These are phyloP conservation scores for Enteromius argenteus DNA, from an alignment of 2,797 vertebrate genomes.

Conservation along the genomic window DNA sequence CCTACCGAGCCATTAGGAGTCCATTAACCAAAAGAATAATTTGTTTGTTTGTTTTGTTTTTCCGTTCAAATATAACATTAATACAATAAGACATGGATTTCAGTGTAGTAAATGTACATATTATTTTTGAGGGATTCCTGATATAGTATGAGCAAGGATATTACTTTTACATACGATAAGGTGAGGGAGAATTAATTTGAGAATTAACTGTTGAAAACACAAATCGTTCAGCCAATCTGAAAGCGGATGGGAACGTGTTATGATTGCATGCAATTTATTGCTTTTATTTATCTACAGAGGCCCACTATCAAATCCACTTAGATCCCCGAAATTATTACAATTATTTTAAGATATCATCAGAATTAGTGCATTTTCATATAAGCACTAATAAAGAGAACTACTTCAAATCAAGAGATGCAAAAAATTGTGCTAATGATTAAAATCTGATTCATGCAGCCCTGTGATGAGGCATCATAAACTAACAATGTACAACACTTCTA, in stretches of 20 bases:
- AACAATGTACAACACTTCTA: background rate
- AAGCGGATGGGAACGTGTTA: background rate
- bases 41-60: background rate
- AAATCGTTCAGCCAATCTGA: background rate
- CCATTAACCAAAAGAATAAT: background rate
- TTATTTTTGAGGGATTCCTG: background rate
- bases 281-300: background rate
- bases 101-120: background rate
- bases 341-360: background rate
- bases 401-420: background rate
- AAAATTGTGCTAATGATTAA: background rate
- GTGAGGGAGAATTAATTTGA: background rate
- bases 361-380: background rate
- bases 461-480: background rate
- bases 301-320: background rate
- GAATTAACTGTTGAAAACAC: background rate
- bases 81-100: background rate
- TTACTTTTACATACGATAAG: background rate
- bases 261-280: background rate
- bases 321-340: background rate
- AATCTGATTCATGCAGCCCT: background rate
- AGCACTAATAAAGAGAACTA: background rate
- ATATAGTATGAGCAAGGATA: background rate
- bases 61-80: background rate
- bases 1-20: background rate